Conservation (phyloP, 2,888 invertebrate genomes). For the Oasisia sp. region DNA sequence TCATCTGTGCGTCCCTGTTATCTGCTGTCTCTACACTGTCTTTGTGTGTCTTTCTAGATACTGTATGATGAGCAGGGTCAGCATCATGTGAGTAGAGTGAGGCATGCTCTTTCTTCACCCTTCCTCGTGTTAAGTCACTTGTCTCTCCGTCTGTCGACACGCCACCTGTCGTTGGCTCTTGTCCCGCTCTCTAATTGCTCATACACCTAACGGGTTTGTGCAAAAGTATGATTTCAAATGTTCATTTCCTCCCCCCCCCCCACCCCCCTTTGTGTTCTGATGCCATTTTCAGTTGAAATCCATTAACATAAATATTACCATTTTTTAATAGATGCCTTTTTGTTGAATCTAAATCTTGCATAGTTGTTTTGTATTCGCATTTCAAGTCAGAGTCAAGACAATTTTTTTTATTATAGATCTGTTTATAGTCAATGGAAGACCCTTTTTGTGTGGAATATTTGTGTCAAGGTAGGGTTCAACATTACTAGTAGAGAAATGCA, state of each 20-base stretch:
- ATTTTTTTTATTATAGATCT: neutral
- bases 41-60: conserved; percentile 17
- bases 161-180: neutral
- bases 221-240: too few species aligned
- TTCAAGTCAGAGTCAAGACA: neutral
- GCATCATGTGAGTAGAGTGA: neutral
- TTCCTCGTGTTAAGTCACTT: neutral
- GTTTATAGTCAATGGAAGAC: neutral
- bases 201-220: neutral
- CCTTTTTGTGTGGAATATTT: neutral
- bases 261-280: neutral
- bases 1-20: neutral
- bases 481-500: neutral
- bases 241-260: too few species aligned
- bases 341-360: neutral
- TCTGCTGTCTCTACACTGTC: neutral
- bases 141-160: neutral
- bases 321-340: neutral
- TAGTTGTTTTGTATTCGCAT: neutral
- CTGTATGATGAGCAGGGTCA: conserved; percentile 7
- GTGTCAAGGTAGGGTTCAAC: neutral
- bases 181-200: neutral
- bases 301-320: neutral
- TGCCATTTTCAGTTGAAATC: neutral
- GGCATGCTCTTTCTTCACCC: neutral